phyloP scores from a whole-genome alignment of 2,888 invertebrate species.

The Pollenia amentaria region DNA sequence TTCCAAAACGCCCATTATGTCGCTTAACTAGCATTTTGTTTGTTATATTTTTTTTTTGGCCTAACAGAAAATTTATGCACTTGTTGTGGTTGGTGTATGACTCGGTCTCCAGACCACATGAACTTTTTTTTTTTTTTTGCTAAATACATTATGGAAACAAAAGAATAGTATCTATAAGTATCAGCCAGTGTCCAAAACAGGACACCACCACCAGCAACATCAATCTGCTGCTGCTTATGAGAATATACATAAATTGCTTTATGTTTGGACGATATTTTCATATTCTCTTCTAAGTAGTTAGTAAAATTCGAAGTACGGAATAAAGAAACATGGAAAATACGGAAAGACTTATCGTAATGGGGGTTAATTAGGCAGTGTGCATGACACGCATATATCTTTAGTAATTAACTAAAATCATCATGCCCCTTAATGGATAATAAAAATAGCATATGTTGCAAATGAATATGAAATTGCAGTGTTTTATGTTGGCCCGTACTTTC shows the following conservation, averaged over 20 bases:
- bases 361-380: slow-evolving; percentile 82
- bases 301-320: slow-evolving; percentile 19
- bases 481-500: slow-evolving; percentile 4
- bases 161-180: background rate
- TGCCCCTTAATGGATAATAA: slow-evolving; percentile 47
- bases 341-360: slow-evolving; percentile 75
- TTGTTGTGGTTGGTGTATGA: slow-evolving; percentile 45
- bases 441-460: slow-evolving; percentile 63
- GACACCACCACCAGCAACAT: slow-evolving; percentile 68
- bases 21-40: slow-evolving; percentile 55
- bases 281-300: slow-evolving; percentile 37
- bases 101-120: slow-evolving; percentile 42
- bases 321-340: slow-evolving; percentile 11
- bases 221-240: slow-evolving; percentile 35
- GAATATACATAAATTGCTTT: slow-evolving; percentile 23
- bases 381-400: slow-evolving; percentile 83
- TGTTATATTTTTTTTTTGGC: slow-evolving; percentile 31
- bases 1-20: slow-evolving; percentile 67
- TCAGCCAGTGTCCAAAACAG: slow-evolving; percentile 67
- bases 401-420: slow-evolving; percentile 81
- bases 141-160: no score
- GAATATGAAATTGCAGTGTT: slow-evolving; percentile 32
- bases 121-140: slow-evolving; percentile 20
- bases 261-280: slow-evolving; percentile 55
- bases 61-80: slow-evolving; percentile 68